Evolutionary conservation across 2,888 invertebrate genomes (phyloP).

Genomic region (Cerastis leucographa): DNA sequence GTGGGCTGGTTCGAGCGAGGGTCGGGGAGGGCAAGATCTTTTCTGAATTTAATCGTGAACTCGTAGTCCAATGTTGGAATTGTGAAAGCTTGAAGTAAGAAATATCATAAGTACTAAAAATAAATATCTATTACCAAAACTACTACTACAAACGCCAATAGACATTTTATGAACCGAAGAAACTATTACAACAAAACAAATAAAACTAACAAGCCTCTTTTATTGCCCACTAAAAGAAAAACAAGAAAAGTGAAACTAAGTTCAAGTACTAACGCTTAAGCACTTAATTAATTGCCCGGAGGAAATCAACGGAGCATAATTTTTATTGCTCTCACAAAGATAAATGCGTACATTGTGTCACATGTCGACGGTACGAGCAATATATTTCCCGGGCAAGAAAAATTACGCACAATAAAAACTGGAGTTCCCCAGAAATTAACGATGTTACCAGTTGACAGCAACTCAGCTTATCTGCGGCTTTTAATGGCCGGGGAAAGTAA

Average conservation of each 20-base stretch:
- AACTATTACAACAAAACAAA: conserved; percentile 37
- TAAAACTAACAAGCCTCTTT: conserved; percentile 36
- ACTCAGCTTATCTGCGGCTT: conserved; percentile 84
- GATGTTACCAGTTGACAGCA: conserved; percentile 87
- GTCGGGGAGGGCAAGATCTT: too few species aligned
- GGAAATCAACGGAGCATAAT: conserved; percentile 66
- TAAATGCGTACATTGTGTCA: conserved; percentile 82
- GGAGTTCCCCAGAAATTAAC: conserved; percentile 86
- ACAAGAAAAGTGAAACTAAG: conserved; percentile 65
- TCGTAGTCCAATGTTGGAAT: too few species aligned
- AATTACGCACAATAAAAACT: conserved; percentile 87
- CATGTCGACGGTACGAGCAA: conserved; percentile 76
- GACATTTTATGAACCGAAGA: conserved; percentile 24
- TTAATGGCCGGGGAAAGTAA: conserved; percentile 81
- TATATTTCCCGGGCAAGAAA: conserved; percentile 78
- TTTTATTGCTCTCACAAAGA: conserved; percentile 73
- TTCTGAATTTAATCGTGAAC: too few species aligned
- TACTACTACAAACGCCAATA: neutral
- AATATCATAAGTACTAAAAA: too few species aligned
- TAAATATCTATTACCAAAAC: neutral
- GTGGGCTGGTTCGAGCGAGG: too few species aligned
- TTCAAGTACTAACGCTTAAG: conserved; percentile 46
- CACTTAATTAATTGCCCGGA: conserved; percentile 62
- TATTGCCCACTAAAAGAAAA: conserved; percentile 66
- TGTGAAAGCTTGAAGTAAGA: too few species aligned